These are phyloP conservation scores for Mormyrus hasselquistii DNA, from an alignment of 2,797 vertebrate species.

Conservation along the genomic window DNA sequence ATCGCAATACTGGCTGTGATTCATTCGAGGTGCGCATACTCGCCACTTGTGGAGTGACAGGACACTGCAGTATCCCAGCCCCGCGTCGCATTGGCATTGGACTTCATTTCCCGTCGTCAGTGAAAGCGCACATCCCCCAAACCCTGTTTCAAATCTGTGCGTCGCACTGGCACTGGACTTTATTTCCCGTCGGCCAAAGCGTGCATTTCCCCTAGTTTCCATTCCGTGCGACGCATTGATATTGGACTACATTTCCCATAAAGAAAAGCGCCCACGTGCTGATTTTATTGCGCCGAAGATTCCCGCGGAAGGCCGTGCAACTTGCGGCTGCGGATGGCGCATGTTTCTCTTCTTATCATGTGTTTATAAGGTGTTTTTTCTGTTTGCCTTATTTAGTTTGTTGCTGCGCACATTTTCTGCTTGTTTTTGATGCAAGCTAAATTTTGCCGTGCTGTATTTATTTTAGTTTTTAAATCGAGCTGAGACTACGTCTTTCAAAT, in stretches of 20 bases:
- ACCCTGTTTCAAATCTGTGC: background rate
- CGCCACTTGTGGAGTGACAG: constrained; percentile 10
- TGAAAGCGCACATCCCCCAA: background rate
- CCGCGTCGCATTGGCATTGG: background rate
- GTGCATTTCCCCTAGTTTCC: background rate
- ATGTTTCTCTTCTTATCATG: background rate
- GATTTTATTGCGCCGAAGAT: background rate
- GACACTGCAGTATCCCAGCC: background rate
- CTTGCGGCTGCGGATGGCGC: background rate
- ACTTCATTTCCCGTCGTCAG: constrained; percentile 10
- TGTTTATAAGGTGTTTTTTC: background rate
- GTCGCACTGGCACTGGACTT: background rate
- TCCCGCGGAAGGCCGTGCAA: background rate
- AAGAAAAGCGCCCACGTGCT: background rate
- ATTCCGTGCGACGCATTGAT: background rate
- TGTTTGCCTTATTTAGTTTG: background rate
- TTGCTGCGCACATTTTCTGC: background rate
- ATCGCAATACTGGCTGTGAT: background rate
- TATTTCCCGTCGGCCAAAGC: constrained; percentile 5
- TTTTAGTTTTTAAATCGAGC: background rate
- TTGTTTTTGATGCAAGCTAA: background rate
- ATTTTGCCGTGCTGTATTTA: background rate
- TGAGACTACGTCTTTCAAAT: background rate
- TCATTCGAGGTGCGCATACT: background rate
- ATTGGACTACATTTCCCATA: background rate